phyloP scores from a whole-genome alignment of 2,797 vertebrate genomes.

The Emys orbicularis region DNA sequence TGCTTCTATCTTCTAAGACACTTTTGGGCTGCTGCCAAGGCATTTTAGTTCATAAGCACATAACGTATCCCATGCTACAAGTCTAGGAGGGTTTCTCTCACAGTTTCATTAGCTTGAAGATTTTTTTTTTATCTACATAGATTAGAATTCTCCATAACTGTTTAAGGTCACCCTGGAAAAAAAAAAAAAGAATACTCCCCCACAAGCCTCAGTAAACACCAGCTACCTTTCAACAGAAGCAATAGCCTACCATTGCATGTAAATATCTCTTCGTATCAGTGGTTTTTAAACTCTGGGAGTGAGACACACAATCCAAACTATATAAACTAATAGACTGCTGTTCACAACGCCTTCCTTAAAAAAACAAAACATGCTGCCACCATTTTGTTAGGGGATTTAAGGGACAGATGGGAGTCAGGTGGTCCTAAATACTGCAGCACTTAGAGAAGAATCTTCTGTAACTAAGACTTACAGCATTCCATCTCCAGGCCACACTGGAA shows the following conservation, averaged over 20 bases:
- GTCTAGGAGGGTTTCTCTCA: slow-evolving; percentile 57
- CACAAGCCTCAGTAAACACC: background rate
- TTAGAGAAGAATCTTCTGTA: background rate
- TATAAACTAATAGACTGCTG: background rate
- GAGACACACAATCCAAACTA: background rate
- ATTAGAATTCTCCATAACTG: slow-evolving; percentile 32
- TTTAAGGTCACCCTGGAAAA: slow-evolving; percentile 42
- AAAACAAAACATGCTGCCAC: accelerated
- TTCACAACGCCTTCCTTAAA: background rate
- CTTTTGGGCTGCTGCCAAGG: slow-evolving; percentile 59
- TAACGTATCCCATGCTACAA: slow-evolving; percentile 43
- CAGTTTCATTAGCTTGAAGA: slow-evolving; percentile 58
- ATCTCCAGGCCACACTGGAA: background rate
- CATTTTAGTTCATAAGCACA: slow-evolving; percentile 44
- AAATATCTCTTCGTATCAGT: background rate
- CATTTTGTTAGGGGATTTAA: background rate
- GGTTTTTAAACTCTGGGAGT: background rate
- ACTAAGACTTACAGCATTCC: background rate
- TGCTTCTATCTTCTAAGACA: slow-evolving; percentile 66
- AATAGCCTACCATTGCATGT: background rate
- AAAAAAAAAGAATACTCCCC: background rate
- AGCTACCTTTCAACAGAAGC: background rate
- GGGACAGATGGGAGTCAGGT: background rate
- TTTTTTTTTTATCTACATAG: slow-evolving; percentile 36
- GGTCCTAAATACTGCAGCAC: background rate